These are phyloP conservation scores for Pogonocichla stellata DNA, from an alignment of 2,113 vertebrate species.

Conservation along the genomic window DNA sequence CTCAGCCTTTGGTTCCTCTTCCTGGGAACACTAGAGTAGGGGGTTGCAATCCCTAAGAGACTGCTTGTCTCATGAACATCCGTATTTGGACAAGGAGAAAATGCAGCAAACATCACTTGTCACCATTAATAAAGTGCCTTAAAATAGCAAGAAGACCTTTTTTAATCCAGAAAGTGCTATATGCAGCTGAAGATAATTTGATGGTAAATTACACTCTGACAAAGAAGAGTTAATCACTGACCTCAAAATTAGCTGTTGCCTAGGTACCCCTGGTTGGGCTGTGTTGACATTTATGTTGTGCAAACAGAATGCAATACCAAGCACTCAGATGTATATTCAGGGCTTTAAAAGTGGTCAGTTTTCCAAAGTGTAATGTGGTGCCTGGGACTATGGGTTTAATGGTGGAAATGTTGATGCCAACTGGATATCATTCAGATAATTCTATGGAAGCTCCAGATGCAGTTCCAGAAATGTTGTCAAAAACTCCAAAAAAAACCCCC, in stretches of 20 bases:
- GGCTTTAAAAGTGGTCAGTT: background rate
- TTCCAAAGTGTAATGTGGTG: background rate
- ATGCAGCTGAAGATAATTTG: conserved; percentile 23
- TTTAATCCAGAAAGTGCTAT: background rate
- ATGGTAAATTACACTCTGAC: conserved; percentile 23
- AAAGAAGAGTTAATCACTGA: conserved; percentile 68
- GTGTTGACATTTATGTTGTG: conserved; percentile 56
- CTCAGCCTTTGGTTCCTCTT: background rate
- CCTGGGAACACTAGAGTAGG: background rate
- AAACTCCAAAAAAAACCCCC: background rate
- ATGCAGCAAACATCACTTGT: background rate
- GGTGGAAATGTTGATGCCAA: background rate
- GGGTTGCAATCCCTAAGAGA: background rate
- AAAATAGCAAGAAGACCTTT: conserved; percentile 5
- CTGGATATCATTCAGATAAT: background rate
- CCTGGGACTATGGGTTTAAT: background rate
- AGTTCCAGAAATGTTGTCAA: rapidly evolving
- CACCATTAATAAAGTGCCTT: background rate
- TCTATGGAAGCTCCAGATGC: background rate
- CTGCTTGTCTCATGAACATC: background rate
- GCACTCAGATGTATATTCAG: background rate
- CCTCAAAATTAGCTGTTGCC: conserved; percentile 68
- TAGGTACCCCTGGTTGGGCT: conserved; percentile 24
- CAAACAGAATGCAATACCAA: conserved; percentile 36
- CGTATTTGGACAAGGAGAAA: background rate